phyloP scores from a whole-genome alignment of 1,140 invertebrate genomes.

The Lutraria rhynchaena region DNA sequence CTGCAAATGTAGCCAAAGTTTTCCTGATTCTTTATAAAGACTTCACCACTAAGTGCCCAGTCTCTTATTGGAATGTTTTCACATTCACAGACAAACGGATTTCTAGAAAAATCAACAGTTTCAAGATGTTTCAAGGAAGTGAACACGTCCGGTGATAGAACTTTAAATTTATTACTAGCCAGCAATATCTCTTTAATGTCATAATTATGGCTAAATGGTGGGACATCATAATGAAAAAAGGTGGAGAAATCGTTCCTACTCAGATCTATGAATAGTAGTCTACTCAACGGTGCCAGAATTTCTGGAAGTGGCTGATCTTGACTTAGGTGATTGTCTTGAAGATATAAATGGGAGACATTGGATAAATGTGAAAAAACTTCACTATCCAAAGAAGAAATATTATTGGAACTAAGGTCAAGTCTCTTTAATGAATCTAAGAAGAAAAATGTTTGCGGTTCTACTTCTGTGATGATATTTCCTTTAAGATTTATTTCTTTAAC shows the following conservation, averaged over 20 bases:
- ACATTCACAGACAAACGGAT: conserved; percentile 50
- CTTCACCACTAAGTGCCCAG: conserved; percentile 25
- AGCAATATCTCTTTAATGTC: conserved; percentile 25
- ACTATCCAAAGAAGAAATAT: not conserved
- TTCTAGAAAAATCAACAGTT: conserved; percentile 51
- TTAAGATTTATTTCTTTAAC: conserved; percentile 5
- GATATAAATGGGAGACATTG: conserved; percentile 20
- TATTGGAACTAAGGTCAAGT: conserved; percentile 28
- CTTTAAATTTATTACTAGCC: conserved; percentile 16
- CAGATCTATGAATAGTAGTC: conserved; percentile 19
- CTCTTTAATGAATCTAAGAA: conserved; percentile 22
- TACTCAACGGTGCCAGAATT: conserved; percentile 22
- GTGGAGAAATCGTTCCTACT: conserved; percentile 49
- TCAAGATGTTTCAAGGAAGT: conserved; percentile 25
- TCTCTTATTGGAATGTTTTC: conserved; percentile 45
- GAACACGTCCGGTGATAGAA: conserved; percentile 23
- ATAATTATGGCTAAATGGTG: conserved; percentile 17
- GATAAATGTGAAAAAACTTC: conserved; percentile 41
- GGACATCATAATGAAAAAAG: not conserved
- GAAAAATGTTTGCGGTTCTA: conserved; percentile 50
- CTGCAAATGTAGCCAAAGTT: conserved; percentile 45
- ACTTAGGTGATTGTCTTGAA: conserved; percentile 25
- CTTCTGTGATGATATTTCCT: conserved; percentile 19
- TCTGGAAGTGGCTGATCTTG: conserved; percentile 6
- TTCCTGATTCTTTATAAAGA: conserved; percentile 17